Conservation (phyloP, 2,888 invertebrate species). For the Hoplodrina blanda region DNA sequence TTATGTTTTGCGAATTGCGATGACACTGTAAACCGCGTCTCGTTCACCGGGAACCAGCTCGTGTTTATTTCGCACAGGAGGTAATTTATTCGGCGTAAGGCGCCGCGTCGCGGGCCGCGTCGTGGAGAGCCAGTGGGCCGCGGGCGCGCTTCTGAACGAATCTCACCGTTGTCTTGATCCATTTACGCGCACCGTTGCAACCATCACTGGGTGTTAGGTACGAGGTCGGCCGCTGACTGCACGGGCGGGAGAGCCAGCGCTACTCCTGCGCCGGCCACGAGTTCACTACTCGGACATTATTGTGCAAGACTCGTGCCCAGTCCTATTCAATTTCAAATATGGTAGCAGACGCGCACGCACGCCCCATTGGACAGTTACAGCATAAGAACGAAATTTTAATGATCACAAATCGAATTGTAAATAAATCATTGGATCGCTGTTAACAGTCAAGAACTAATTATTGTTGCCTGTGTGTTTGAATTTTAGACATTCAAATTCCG, state of each 20-base stretch:
- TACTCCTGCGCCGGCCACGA: conserved; percentile 69
- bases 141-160: conserved; percentile 30
- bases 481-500: conserved; percentile 36
- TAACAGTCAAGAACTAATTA: conserved; percentile 53
- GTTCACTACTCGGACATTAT: conserved; percentile 82
- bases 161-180: conserved; percentile 71
- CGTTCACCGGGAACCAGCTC: conserved; percentile 39
- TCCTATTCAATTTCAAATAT: conserved; percentile 90
- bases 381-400: conserved; percentile 72
- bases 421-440: conserved; percentile 67
- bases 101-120: conserved; percentile 46
- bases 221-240: conserved; percentile 52
- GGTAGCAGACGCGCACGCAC: conserved; percentile 83
- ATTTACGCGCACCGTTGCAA: conserved; percentile 63
- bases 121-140: conserved; percentile 44
- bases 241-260: conserved; percentile 57
- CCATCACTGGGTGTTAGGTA: conserved; percentile 56
- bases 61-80: conserved; percentile 47
- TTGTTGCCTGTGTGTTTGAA: conserved; percentile 45
- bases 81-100: conserved; percentile 41
- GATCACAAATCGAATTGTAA: conserved; percentile 74
- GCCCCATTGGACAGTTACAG: conserved; percentile 79
- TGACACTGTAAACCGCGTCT: conserved; percentile 35
- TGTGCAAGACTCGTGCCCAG: conserved; percentile 86
- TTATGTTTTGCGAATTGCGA: conserved; percentile 36